These are phyloP conservation scores for Epizoanthus rinbou DNA, from an alignment of 92 coral and sea anemone species.

Conservation along the genomic window DNA sequence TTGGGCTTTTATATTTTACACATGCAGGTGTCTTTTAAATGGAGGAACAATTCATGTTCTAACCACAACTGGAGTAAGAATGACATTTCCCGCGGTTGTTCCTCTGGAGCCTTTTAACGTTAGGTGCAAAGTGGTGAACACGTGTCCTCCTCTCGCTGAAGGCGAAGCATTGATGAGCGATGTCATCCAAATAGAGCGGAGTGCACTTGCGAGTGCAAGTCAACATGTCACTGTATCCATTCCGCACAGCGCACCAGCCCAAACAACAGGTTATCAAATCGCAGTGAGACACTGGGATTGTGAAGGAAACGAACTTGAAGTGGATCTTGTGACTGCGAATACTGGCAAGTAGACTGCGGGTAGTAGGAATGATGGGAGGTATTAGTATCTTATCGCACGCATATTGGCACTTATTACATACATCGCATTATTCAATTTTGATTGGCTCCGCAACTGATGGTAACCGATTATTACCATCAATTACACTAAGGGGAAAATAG, in stretches of 20 bases:
- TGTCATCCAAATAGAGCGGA: constrained; percentile 6
- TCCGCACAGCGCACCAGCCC: constrained; percentile 10
- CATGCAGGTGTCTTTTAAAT: too few relatives aligned
- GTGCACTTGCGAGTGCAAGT: background rate
- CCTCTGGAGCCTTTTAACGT: background rate
- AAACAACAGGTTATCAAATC: background rate
- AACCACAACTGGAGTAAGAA: constrained; percentile 3
- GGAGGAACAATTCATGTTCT: background rate
- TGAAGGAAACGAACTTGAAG: background rate
- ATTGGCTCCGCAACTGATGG: too few relatives aligned
- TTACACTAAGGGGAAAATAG: too few relatives aligned
- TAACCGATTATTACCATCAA: too few relatives aligned
- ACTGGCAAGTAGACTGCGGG: background rate
- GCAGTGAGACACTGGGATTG: constrained; percentile 18
- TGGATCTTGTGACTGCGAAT: background rate
- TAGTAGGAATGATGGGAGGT: too few relatives aligned
- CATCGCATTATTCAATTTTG: too few relatives aligned
- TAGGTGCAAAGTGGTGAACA: background rate
- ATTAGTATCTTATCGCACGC: too few relatives aligned
- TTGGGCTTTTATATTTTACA: too few relatives aligned
- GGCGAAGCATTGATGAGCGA: constrained; percentile 18
- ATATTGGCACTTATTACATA: too few relatives aligned
- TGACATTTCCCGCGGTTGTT: constrained; percentile 1
- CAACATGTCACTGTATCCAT: constrained; percentile 2
- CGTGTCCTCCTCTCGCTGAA: constrained; percentile 9